Evolutionary conservation across 1,140 invertebrate genomes (phyloP), one percentile per base, ranked within the genome.

Genomic region (Parasteatoda tepidariorum): DNA sequence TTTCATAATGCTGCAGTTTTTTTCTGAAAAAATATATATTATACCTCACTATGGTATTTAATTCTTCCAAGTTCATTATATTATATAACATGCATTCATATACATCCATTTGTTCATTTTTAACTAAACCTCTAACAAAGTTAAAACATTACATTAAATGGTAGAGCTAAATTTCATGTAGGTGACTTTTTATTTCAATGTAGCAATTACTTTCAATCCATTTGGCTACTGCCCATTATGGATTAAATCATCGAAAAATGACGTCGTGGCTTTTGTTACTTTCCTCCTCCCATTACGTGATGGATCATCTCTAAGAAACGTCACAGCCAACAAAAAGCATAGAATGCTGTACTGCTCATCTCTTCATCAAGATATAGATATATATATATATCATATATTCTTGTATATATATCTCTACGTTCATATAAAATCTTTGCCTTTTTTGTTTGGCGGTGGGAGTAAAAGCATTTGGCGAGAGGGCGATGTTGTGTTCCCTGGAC

Each of bases 401-500:
- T 57, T 61, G 34, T 61, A 75, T 68, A 2, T 68, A 24, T 68
- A 18, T 48, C 24, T 30, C 33, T 73, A 18, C 26, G 55, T 31
- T 59, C 68, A 48, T 48, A n/a, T n/a, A n/a, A n/a, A n/a, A n/a
- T n/a, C n/a, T 48, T 48, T 48, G 9, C 9, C 57, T 55, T 57
- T 31, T 41, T 73, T 73, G 28, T n/a, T 2, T 62, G 31, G 9
- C 28, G 73, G 61, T 75, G 73, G 13, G 57, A 31, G 57, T 62
- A 62, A 75, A 75, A 75, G 73, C 57, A 34, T 75, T 62, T 22
- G 18, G 57, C 15, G 57, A 61, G 9, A 26, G 57, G 34, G 34
- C 33, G 18, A 62, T 61, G n/a, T 34, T 75, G 73, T 22, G 48
- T 57, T 33, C 18, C 26, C n/a, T n/a, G 41, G 73, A 75, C 57